Conservation (phyloP, 1,140 invertebrate genomes). For the Bombus balteatus region DNA sequence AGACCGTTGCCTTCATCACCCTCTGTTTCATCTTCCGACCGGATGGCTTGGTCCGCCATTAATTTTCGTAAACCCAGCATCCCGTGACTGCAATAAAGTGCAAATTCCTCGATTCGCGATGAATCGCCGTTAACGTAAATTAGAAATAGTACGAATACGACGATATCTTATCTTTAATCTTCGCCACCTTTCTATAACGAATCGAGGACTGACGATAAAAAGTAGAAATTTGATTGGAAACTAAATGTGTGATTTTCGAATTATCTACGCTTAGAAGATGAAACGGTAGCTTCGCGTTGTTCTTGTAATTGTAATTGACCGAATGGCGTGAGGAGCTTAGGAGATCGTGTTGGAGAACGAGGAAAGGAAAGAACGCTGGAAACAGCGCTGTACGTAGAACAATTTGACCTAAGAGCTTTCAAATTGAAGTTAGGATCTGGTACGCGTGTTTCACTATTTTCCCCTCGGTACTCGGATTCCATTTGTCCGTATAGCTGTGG, state of each 20-base stretch:
- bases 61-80: conserved; percentile 41
- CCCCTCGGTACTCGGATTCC: conserved; percentile 4
- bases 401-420: not conserved
- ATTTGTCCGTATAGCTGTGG: conserved; percentile 4
- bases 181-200: not conserved
- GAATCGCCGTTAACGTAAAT: conserved; percentile 23
- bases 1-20: not conserved
- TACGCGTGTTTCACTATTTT: not conserved
- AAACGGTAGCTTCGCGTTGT: too few species aligned
- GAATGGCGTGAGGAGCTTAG: not conserved
- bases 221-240: too few species aligned
- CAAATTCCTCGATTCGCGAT: conserved; percentile 32
- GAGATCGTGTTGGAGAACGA: not conserved
- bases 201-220: not conserved
- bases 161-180: not conserved
- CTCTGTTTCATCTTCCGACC: conserved; percentile 20
- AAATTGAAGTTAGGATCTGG: not conserved
- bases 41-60: conserved; percentile 43
- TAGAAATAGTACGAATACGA: not conserved
- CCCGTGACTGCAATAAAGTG: conserved; percentile 28
- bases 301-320: conserved; percentile 21
- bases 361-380: too few species aligned
- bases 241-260: too few species aligned
- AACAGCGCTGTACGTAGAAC: too few species aligned
- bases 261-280: too few species aligned